Evolutionary conservation across 1,140 invertebrate species (phyloP), one percentile per base, ranked within the genome.

Genomic region (Philopotamus ludificatus): DNA sequence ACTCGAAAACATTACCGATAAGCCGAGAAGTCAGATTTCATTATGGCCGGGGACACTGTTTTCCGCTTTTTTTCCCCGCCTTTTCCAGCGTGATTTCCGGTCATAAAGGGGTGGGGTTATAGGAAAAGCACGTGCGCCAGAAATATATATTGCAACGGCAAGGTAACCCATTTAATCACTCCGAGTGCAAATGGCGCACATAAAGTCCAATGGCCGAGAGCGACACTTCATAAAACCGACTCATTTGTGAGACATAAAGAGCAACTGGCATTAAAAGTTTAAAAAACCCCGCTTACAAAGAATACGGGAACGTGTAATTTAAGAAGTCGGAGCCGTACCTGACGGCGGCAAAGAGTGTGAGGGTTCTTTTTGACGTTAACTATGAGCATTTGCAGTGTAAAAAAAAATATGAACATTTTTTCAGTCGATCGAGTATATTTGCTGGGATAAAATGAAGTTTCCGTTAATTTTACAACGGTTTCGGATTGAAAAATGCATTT

Each of bases 21-120:
- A 68, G 61, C 62, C 59, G 47, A 67, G 61, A 68, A 60, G 66
- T 65, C 66, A 64, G 51, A 68, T 68, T 68, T 64, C 57, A 64
- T 64, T 65, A 60, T 51, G 21, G 2, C 28, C 53, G 15, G 57
- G 41, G 44, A 34, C 51, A 54, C 41, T 54, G 28, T n/a, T 10
- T 15, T 53, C 7, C 34, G 54, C 18, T 16, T 18, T 8, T 58
- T 59, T 62, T 58, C 57, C 61, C 66, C 26, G 39, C n/a, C 34
- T 28, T 53, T 63, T 62, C 39, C 67, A 50, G 57, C 67, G 67
- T 69, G 67, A 69, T 69, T 69, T 69, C 63, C 67, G 63, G 67
- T 49, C 57, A 60, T 69, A 69, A 69, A 69, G 50, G 58, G 51
- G 61, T 49, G 57, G 62, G n/a, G n/a, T n/a, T n/a, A n/a, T n/a